Base-by-base conservation (phyloP, 2,797 vertebrate species). In the Oryzias sinensis region DNA sequence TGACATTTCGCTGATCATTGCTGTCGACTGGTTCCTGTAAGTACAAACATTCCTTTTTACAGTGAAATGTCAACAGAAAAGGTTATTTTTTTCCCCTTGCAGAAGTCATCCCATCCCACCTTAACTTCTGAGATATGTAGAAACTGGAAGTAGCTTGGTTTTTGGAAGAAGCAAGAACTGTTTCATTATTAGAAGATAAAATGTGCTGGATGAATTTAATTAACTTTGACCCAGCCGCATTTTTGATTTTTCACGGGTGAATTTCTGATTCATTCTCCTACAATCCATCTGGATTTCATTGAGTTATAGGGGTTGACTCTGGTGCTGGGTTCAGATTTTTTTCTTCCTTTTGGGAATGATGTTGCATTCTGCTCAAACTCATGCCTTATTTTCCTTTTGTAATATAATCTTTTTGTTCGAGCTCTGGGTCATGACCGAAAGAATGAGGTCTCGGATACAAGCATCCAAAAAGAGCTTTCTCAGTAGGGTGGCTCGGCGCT, bases 11-110 rank as follows among this genome's bases (percentile, higher is more conserved):
- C 93, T 99, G 56, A 98, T 99, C 86, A 96, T 99, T 51, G 97
- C 97, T 0, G 96, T 98, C 53, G 97, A 99, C 85, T 99, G 97
- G 97, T 96, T 98, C 79, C 86, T 99, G 97, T 99, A 87, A 96
- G 97, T 98, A 90, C 49, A 1, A 53, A 43, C 61, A 14, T 3
- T 18, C 43, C 3, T 5, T 14, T 43, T 52, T 18, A 52, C 56
- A 46, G 22, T 6, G 37, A 16, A 48, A 40, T 49, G 25, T 57
- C 20, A 55, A 18, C n/a, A 53, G 51, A 52, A 51, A 53, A 27
- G 5, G 20, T 18, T 6, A 45, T 7, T 24, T 14, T 58, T 50
- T 58, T 50, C 22, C 13, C 22, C 25, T 5, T 29, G 20, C 53
- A n/a, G 53, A 17, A 33, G 27, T 6, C 27, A 27, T 27, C 25